A percentile compares a stretch with the other conserved stretches of the same genome.
Evolutionary conservation across 1,140 invertebrate species (phyloP).

Genomic region (Magallana ariakensis): DNA sequence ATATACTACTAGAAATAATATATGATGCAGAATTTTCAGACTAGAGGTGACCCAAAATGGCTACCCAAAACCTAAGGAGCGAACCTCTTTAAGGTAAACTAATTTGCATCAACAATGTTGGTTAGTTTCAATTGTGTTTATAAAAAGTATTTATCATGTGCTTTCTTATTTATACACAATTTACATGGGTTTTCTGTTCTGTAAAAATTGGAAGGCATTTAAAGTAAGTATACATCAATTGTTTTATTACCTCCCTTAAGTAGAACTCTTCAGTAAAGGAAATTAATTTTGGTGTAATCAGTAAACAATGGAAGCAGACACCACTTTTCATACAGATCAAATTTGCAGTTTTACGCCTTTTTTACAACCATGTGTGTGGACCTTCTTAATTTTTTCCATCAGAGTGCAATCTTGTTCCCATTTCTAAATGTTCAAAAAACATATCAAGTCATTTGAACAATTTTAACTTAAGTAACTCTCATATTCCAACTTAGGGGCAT

Average conservation of each 20-base stretch:
- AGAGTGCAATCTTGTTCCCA: neutral
- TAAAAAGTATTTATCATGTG: neutral
- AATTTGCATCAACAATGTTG: neutral
- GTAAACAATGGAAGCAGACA: neutral
- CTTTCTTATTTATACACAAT: neutral
- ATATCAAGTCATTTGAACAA: neutral
- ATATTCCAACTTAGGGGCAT: neutral
- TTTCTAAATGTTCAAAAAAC: neutral
- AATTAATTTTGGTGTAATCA: neutral
- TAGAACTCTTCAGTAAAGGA: neutral
- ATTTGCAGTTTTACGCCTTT: neutral
- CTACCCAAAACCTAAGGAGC: no score
- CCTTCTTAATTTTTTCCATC: neutral
- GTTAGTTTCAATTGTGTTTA: neutral
- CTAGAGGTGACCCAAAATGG: no score
- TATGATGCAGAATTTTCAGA: no score
- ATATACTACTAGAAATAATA: no score
- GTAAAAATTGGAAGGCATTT: neutral
- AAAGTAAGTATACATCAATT: neutral
- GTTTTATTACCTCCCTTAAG: neutral
- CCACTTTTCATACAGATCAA: neutral
- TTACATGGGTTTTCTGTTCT: no score
- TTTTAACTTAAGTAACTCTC: neutral
- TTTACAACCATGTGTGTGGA: neutral
- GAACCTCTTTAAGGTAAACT: no score